Base-by-base conservation (phyloP, 2,888 invertebrate genomes). In the Zaprionus bogoriensis region DNA sequence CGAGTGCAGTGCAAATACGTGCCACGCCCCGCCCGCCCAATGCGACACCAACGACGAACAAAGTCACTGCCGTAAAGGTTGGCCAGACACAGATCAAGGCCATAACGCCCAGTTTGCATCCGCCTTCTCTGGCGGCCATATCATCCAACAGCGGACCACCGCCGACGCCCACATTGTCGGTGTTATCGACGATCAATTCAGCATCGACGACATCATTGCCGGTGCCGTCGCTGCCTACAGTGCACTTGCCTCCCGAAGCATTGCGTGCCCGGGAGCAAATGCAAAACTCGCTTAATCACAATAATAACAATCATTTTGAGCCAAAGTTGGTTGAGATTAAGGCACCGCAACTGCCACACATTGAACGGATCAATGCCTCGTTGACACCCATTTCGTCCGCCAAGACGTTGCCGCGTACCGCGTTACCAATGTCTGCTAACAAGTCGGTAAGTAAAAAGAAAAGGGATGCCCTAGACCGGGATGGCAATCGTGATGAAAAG, bases 401-500 rank as follows among this genome's bases (percentile, higher is more conserved):
- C 28, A 89, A 85, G 66, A 77, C 74, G 55, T 57, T 80, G 57
- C 72, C 87, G 14, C 81, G 87, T 25, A 92, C 90, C 88, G 87
- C 90, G 47, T 87, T 87, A 38, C 90, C 93, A 90, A 73, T 89
- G 78, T 36, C 32, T 17, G 91, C 53, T 82, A 92, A 86, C 87
- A 65, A 90, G 83, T 93, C 95, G 7, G 91, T 94, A 27, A 92
- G 94, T 74, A 95, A 95, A 91, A 96, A 96, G 78, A 96, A 95
- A 88, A 95, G 96, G 85, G 96, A 95, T 90, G 95, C 94, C 87
- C 91, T 93, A 28, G 91, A 94, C 52, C 92, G 93, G 28, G 88
- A 88, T 7, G 74, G 76, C 7, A 76, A 64, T 36, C 78, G 68
- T 42, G 87, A 78, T 42, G 89, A 88, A 4, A 87, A 77, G 50